Conservation (phyloP, 1,140 invertebrate species). For the Nylanderia fulva region DNA sequence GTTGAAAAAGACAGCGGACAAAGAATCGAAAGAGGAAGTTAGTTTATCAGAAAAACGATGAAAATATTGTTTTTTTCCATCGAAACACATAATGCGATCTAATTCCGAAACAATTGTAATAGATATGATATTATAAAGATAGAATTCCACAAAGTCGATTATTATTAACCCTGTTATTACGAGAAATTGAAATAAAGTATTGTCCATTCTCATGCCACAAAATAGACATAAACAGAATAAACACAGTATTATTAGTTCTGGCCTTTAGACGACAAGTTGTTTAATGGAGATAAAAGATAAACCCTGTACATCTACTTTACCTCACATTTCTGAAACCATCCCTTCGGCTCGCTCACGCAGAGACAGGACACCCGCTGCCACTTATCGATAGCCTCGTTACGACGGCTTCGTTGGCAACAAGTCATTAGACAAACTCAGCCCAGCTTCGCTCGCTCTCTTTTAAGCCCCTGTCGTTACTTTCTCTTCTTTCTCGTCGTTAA, state of each 20-base stretch:
- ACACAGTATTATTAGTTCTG: conserved; percentile 48
- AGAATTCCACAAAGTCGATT: not conserved
- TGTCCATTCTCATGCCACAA: not conserved
- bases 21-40: conserved; percentile 22
- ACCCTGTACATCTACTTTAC: not conserved
- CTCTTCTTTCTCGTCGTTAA: conserved; percentile 30
- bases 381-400: conserved; percentile 80
- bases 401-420: conserved; percentile 78
- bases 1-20: conserved; percentile 60
- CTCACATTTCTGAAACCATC: not conserved
- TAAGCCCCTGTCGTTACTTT: conserved; percentile 66
- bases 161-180: not conserved
- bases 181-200: not conserved
- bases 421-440: conserved; percentile 77
- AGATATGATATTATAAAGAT: not conserved
- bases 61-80: conserved; percentile 21
- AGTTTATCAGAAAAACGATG: not conserved
- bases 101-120: conserved; percentile 45
- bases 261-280: conserved; percentile 39
- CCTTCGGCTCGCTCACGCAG: conserved; percentile 67
- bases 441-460: conserved; percentile 72
- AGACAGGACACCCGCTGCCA: conserved; percentile 64
- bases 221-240: not conserved
- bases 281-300: conserved; percentile 59
- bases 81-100: not conserved